Percentiles rank a stretch among this genome's conserved stretches.
These are phyloP conservation scores for Synergus gifuensis DNA, from an alignment of 2,888 invertebrate genomes.

Conservation along the genomic window DNA sequence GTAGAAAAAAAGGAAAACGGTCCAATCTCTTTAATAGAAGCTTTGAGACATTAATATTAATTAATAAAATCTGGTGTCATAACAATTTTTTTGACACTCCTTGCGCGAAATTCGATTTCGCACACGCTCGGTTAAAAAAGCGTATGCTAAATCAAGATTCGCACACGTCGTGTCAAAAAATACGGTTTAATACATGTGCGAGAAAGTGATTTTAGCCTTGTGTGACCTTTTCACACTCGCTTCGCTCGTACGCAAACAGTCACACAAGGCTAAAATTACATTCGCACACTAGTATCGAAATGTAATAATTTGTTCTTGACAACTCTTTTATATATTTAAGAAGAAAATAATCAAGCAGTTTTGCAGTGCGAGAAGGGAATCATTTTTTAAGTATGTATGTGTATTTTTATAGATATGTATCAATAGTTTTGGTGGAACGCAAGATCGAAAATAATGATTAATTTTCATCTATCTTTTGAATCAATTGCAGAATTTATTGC, in stretches of 20 bases:
- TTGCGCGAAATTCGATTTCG: no score
- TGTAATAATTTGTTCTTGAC: not conserved
- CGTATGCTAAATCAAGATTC: no score
- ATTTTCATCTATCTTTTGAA: constrained; percentile 18
- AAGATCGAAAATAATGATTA: not conserved
- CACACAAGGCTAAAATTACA: no score
- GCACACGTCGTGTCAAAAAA: no score
- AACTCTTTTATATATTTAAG: constrained; percentile 9
- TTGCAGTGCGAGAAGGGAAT: not conserved
- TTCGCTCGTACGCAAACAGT: no score
- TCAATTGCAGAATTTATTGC: not conserved
- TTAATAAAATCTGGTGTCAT: not conserved
- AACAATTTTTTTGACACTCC: not conserved
- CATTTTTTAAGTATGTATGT: not conserved
- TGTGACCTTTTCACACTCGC: no score
- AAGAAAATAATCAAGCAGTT: constrained; percentile 5
- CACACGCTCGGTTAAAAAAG: no score
- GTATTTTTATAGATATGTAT: constrained; percentile 15
- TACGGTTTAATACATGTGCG: no score
- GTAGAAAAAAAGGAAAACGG: not conserved
- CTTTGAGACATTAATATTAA: not conserved
- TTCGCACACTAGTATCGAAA: no score
- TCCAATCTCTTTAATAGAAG: not conserved
- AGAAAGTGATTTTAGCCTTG: no score
- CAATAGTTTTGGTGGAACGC: not conserved